Percentiles rank a stretch among this genome's conserved stretches.
Conservation (phyloP, 1,140 invertebrate species). For the Drosophila parabipectinata region DNA sequence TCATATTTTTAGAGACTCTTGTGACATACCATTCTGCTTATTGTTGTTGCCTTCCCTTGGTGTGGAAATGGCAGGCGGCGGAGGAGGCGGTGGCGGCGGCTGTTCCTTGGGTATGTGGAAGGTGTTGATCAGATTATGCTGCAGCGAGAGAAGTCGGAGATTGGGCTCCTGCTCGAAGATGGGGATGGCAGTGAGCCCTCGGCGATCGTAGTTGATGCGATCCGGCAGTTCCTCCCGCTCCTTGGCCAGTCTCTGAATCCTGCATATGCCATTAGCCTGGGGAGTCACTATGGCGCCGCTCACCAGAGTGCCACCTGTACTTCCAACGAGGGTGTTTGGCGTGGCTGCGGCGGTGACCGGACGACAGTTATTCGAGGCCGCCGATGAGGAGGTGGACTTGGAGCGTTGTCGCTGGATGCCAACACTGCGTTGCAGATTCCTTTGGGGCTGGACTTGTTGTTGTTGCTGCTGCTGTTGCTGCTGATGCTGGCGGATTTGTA, state of each 20-base stretch:
- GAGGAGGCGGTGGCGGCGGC: slow-evolving; percentile 26
- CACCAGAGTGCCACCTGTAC: slow-evolving; percentile 70
- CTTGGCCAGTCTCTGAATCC: slow-evolving; percentile 87
- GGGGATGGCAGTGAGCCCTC: slow-evolving; percentile 90
- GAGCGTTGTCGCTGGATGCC: slow-evolving; percentile 67
- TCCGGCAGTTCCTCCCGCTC: slow-evolving; percentile 91
- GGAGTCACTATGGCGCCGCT: slow-evolving; percentile 75
- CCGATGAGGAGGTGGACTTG: slow-evolving; percentile 79
- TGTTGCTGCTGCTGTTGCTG: slow-evolving; percentile 32
- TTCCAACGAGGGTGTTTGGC: slow-evolving; percentile 59
- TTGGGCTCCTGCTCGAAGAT: slow-evolving; percentile 91
- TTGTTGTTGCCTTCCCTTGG: slow-evolving; percentile 45
- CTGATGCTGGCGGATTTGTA: slow-evolving; percentile 40
- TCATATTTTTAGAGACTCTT: not conserved
- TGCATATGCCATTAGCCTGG: slow-evolving; percentile 83
- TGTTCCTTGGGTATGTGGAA: slow-evolving; percentile 85
- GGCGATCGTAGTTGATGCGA: slow-evolving; percentile 90
- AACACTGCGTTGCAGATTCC: slow-evolving; percentile 49
- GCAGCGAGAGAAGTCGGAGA: slow-evolving; percentile 92
- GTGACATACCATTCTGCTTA: slow-evolving; percentile 26
- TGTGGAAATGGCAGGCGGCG: slow-evolving; percentile 26
- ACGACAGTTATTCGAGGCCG: slow-evolving; percentile 65
- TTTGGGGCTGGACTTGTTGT: slow-evolving; percentile 49
- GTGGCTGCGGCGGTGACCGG: slow-evolving; percentile 49
- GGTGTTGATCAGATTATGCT: slow-evolving; percentile 94